Evolutionary conservation across 1,140 invertebrate genomes (phyloP).

Genomic region (Philopotamus ludificatus): DNA sequence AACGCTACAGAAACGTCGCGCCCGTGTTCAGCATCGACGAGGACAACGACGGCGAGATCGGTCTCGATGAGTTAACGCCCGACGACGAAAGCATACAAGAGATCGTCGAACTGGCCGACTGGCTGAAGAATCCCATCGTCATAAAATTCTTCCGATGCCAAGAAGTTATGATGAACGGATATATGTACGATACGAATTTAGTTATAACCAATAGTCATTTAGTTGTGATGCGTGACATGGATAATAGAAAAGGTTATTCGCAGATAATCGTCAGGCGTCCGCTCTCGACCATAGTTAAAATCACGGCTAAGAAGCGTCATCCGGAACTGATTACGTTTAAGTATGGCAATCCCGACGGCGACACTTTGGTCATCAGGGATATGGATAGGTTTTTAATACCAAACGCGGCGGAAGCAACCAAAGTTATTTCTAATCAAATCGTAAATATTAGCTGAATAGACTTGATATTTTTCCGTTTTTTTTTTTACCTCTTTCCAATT

Average conservation of each 20-base stretch:
- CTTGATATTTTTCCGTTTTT: not conserved
- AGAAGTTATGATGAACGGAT: conserved; percentile 86
- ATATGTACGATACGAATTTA: conserved; percentile 82
- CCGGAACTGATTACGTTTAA: conserved; percentile 96
- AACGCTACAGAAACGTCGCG: conserved; percentile 84
- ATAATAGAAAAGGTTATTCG: conserved; percentile 71
- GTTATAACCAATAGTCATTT: conserved; percentile 87
- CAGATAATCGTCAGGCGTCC: conserved; percentile 82
- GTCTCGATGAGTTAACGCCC: conserved; percentile 46
- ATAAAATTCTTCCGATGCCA: conserved; percentile 86
- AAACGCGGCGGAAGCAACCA: conserved; percentile 86
- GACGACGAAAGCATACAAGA: conserved; percentile 49
- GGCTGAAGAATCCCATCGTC: conserved; percentile 82
- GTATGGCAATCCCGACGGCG: conserved; percentile 77
- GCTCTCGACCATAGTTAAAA: conserved; percentile 89
- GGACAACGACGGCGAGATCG: conserved; percentile 71
- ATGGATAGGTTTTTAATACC: conserved; percentile 92
- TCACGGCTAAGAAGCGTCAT: conserved; percentile 90
- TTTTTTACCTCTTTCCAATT: no score
- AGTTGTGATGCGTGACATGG: conserved; percentile 81
- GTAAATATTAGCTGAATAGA: conserved; percentile 46
- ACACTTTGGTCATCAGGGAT: conserved; percentile 71
- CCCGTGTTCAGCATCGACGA: conserved; percentile 96
- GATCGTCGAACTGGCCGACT: conserved; percentile 55
- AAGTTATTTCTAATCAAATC: conserved; percentile 65